These are phyloP conservation scores for Borostomias antarcticus DNA, from an alignment of 2,797 vertebrate species.

Conservation along the genomic window DNA sequence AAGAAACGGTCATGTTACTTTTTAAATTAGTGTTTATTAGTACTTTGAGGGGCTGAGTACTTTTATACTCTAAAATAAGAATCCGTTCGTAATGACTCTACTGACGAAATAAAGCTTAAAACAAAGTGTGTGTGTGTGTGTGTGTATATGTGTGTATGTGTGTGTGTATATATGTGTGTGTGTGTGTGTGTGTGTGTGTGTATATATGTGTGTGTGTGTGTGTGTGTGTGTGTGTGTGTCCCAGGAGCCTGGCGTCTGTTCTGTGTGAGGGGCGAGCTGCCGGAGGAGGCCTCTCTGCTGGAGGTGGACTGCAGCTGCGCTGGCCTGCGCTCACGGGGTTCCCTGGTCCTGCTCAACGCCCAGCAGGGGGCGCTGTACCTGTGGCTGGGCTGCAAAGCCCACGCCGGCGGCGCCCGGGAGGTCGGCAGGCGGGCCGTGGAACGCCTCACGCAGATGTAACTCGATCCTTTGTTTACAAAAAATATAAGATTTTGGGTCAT, in stretches of 20 bases:
- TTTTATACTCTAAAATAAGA: no score
- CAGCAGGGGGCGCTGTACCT: constrained; percentile 72
- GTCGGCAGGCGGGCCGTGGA: constrained; percentile 70
- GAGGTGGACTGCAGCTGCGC: constrained; percentile 74
- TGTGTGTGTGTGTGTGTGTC: constrained; percentile 17
- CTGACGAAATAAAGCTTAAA: no score
- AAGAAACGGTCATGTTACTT: no score
- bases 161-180: background rate
- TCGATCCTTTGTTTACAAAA: background rate
- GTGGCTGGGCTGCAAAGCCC: constrained; percentile 80
- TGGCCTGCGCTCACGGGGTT: constrained; percentile 77
- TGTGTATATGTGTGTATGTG: background rate
- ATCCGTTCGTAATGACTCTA: no score
- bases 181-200: background rate
- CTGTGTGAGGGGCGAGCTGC: constrained; percentile 74
- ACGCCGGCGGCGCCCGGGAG: constrained; percentile 64
- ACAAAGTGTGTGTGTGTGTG: no score
- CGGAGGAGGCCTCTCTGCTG: constrained; percentile 71
- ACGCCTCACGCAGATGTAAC: constrained; percentile 70
- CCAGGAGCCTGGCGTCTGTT: constrained; percentile 74
- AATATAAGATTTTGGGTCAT: no score
- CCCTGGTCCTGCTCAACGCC: constrained; percentile 68
- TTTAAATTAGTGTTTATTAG: no score
- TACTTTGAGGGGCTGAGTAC: no score
- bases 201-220: constrained; percentile 1